phyloP scores from a whole-genome alignment of 1,140 invertebrate species.

The Dinothrombium tinctorium region DNA sequence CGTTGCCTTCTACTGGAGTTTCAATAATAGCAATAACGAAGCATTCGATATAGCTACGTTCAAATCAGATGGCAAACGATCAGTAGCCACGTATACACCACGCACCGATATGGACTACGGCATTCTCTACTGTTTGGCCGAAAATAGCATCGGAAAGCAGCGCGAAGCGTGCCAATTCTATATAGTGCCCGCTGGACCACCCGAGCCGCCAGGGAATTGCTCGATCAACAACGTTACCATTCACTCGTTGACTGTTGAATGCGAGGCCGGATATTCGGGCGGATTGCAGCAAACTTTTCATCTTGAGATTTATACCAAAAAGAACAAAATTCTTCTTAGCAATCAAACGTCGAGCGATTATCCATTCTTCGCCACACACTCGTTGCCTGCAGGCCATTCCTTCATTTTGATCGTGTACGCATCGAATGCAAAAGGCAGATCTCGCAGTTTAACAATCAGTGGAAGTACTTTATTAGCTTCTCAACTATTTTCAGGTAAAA shows the following conservation, averaged over 20 bases:
- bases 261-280: slow-evolving; percentile 51
- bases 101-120: slow-evolving; percentile 31
- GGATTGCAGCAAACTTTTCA: slow-evolving; percentile 56
- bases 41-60: background rate
- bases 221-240: slow-evolving; percentile 8
- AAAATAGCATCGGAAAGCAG: slow-evolving; percentile 53
- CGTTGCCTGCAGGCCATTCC: slow-evolving; percentile 10
- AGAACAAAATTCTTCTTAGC: slow-evolving; percentile 9
- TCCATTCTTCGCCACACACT: slow-evolving; percentile 13
- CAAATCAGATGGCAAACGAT: slow-evolving; percentile 5
- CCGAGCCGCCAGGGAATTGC: slow-evolving; percentile 16
- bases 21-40: background rate
- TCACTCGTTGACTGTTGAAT: slow-evolving; percentile 33
- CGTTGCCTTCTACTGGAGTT: background rate
- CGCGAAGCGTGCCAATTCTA: slow-evolving; percentile 51
- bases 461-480: slow-evolving; percentile 14
- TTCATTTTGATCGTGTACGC: slow-evolving; percentile 13
- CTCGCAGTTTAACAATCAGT: slow-evolving; percentile 10
- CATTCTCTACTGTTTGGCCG: slow-evolving; percentile 59
- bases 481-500: slow-evolving; percentile 13
- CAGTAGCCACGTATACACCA: slow-evolving; percentile 7
- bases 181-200: slow-evolving; percentile 36
- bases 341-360: slow-evolving; percentile 7
- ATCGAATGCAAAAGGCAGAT: slow-evolving; percentile 14
- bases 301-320: slow-evolving; percentile 43